A percentile compares a stretch with the other conserved stretches of the same genome.
phyloP scores from a whole-genome alignment of 2,888 invertebrate genomes.

The Panorpa germanica region DNA sequence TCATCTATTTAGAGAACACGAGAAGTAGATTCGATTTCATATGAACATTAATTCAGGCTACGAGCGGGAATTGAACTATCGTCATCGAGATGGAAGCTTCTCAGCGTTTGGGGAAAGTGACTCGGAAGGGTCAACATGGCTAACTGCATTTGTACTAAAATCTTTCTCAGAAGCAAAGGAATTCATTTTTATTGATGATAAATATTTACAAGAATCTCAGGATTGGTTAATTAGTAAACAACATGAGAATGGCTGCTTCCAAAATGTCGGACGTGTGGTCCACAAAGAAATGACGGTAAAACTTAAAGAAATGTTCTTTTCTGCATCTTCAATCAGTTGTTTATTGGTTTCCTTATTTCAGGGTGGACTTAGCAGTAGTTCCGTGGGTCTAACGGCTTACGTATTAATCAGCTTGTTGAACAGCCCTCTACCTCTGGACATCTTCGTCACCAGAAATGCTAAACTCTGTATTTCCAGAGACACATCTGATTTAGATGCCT shows the following conservation, averaged over 20 bases:
- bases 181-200: constrained; percentile 44
- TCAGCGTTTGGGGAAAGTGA: constrained; percentile 60
- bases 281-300: constrained; percentile 38
- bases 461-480: no score
- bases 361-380: no score
- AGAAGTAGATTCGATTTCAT: constrained; percentile 31
- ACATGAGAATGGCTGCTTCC: constrained; percentile 49
- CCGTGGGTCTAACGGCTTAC: no score
- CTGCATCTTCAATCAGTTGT: no score
- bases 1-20: no score
- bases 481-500: no score
- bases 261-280: constrained; percentile 52
- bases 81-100: constrained; percentile 57
- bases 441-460: no score
- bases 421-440: no score
- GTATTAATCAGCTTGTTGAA: no score
- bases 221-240: constrained; percentile 50
- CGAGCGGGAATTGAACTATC: constrained; percentile 57
- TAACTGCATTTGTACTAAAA: constrained; percentile 59
- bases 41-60: constrained; percentile 45
- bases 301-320: no score
- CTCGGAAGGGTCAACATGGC: constrained; percentile 42
- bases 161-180: constrained; percentile 45
- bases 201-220: constrained; percentile 38
- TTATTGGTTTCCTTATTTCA: no score